Base-by-base conservation (phyloP, 2,113 vertebrate genomes). In the Thunnus maccoyii region DNA sequence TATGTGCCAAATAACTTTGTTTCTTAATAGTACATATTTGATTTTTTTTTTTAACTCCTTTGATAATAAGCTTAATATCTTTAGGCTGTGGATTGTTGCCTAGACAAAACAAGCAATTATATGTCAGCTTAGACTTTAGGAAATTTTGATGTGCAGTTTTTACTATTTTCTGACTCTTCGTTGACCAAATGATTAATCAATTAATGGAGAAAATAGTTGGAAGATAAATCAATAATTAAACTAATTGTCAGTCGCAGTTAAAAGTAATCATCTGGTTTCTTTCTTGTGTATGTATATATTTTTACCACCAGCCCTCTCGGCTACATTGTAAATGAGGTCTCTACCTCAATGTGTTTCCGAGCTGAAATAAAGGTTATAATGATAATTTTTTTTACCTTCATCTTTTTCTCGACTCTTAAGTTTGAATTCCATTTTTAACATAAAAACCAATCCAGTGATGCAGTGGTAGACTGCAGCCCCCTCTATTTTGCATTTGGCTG, bases 241-340 rank as follows among this genome's bases (percentile, higher is more conserved):
- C 12, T 41, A 41, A 41, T 41, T 50, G 71, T 41, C 50, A 20
- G 17, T 3, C 27, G 56, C 14, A 8, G 36, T 41, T 41, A 41
- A 41, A 41, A 5, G 2, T 9, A 41, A 8, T 41, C 7, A 48
- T 57, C 3, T 30, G 15, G 9, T 52, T 41, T 36, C 41, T 7
- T 32, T 41, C 9, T 41, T 41, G 36, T 41, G 36, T 41, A 41
- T 41, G 36, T 9, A 2, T 41, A 9, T 41, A 41, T 41, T 41
- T 30, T 30, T 30, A 65, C 90, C 90, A 76, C 90, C 64, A 87
- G 83, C 63, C 70, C 76, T 89, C 63, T 61, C 27, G 27, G 27
- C 27, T 30, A 30, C 27, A 30, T 30, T 30, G 27, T 30, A 30
- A 30, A 30, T 30, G 27, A 30, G 27, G 27, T 30, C 27, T 30